Conservation (phyloP, 2,888 invertebrate species). For the Chrysotoxum bicinctum region DNA sequence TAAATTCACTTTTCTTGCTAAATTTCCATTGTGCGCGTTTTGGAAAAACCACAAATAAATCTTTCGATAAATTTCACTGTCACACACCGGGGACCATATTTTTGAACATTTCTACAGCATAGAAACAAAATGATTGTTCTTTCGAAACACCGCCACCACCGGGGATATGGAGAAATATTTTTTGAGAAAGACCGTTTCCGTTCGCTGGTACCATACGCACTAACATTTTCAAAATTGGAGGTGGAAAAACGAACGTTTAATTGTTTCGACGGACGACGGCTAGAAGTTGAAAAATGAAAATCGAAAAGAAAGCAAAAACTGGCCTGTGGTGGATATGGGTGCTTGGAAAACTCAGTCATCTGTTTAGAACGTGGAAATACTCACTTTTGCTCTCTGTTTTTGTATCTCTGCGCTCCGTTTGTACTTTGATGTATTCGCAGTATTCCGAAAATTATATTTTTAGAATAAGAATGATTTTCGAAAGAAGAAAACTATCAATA, state of each 20-base stretch:
- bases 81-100: constrained; percentile 52
- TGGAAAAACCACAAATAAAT: constrained; percentile 31
- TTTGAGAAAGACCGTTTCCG: constrained; percentile 53
- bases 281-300: not conserved
- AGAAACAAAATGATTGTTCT: constrained; percentile 30
- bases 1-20: constrained; percentile 12
- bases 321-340: constrained; percentile 38
- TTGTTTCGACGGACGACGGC: constrained; percentile 47
- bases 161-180: constrained; percentile 15
- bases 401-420: constrained; percentile 18
- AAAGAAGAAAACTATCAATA: constrained; percentile 20
- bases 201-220: constrained; percentile 68
- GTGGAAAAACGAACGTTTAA: constrained; percentile 51
- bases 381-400: constrained; percentile 62
- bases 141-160: constrained; percentile 33
- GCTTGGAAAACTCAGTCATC: constrained; percentile 61
- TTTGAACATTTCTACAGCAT: constrained; percentile 35
- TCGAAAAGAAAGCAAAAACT: constrained; percentile 13
- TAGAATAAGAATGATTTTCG: constrained; percentile 44
- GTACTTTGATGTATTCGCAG: constrained; percentile 14
- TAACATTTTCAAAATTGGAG: constrained; percentile 53
- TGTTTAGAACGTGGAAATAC: constrained; percentile 40
- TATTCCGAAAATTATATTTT: constrained; percentile 61
- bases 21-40: constrained; percentile 44
- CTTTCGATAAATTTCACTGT: constrained; percentile 44